These are phyloP conservation scores for Aleiodes sp. DNA, from an alignment of 1,140 invertebrate genomes.

Conservation along the genomic window DNA sequence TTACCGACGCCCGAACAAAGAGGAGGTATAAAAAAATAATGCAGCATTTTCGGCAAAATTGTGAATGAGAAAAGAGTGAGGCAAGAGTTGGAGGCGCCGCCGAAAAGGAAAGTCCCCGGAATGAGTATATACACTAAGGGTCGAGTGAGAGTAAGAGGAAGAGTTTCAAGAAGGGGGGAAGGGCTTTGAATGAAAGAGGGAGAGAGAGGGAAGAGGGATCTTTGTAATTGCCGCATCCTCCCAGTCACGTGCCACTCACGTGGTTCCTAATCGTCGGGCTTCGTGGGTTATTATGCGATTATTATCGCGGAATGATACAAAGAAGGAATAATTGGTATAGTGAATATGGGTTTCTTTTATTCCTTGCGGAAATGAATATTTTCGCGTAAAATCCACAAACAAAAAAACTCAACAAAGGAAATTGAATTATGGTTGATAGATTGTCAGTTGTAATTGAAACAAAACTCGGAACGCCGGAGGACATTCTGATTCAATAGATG, in stretches of 20 bases:
- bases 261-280: constrained; percentile 45
- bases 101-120: constrained; percentile 32
- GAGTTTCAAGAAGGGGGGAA: background rate
- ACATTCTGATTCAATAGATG: background rate
- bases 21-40: background rate
- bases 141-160: constrained; percentile 2
- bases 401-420: background rate
- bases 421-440: background rate
- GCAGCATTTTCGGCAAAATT: background rate
- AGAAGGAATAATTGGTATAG: background rate
- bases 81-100: constrained; percentile 21
- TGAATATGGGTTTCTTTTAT: constrained; percentile 24
- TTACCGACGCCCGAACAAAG: background rate
- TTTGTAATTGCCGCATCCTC: constrained; percentile 61
- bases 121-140: constrained; percentile 40
- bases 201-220: constrained; percentile 41
- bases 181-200: constrained; percentile 34
- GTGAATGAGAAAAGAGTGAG: background rate
- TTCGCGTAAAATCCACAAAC: background rate
- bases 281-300: constrained; percentile 12
- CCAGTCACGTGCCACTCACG: constrained; percentile 62
- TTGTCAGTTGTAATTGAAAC: background rate
- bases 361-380: background rate
- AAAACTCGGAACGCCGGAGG: background rate
- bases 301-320: constrained; percentile 17